A percentile compares a stretch with the other conserved stretches of the same genome.
Evolutionary conservation across 1,140 invertebrate species (phyloP).

Genomic region (Eupristina koningsbergeri): DNA sequence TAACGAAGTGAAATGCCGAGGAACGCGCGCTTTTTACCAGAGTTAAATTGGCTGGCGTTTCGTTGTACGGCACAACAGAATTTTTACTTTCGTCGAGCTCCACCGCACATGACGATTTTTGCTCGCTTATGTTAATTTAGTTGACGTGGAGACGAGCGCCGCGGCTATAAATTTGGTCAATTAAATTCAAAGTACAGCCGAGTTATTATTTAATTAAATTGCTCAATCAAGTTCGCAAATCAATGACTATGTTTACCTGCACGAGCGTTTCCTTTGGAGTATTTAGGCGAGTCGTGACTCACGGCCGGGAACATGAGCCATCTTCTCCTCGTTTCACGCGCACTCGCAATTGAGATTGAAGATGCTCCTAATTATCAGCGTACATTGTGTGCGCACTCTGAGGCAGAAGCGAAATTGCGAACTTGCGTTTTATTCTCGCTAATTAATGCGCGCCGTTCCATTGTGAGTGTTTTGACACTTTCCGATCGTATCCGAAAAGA

Average conservation of each 20-base stretch:
- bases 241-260: background rate
- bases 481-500: background rate
- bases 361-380: background rate
- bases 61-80: background rate
- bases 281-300: background rate
- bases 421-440: no score
- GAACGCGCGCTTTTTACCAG: background rate
- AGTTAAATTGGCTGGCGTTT: slow-evolving; percentile 17
- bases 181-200: background rate
- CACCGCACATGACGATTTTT: slow-evolving; percentile 7
- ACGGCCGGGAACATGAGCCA: background rate
- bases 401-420: no score
- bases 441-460: background rate
- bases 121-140: background rate
- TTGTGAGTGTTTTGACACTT: background rate
- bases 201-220: slow-evolving; percentile 34
- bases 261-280: background rate
- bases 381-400: background rate
- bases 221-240: background rate
- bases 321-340: background rate
- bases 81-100: background rate
- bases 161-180: slow-evolving; percentile 19
- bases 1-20: slow-evolving; percentile 1
- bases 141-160: background rate
- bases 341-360: background rate